Percentiles rank a stretch among this genome's conserved stretches.
phyloP scores from a whole-genome alignment of 2,113 vertebrate genomes.

The Halichoerus grypus region DNA sequence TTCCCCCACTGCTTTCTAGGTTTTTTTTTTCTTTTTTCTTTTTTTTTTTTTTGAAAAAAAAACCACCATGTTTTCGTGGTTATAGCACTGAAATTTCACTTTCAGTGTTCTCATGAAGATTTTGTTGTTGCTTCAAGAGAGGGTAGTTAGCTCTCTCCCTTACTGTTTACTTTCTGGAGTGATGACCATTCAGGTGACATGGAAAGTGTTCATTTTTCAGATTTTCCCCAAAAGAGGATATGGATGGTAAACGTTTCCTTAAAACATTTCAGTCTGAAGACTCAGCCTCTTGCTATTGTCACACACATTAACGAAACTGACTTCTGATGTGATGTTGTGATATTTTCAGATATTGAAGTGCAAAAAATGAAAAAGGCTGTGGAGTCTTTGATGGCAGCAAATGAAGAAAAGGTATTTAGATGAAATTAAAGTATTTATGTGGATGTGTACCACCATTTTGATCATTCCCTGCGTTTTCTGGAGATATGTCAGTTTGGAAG shows the following conservation, averaged over 20 bases:
- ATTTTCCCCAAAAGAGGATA: background rate
- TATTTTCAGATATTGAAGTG: slow-evolving; percentile 95
- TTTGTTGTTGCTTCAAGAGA: background rate
- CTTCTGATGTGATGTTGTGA: slow-evolving; percentile 52
- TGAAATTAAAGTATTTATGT: background rate
- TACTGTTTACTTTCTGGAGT: slow-evolving; percentile 1
- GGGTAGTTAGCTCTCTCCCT: background rate
- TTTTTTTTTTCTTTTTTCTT: background rate
- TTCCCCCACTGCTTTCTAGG: slow-evolving; percentile 55
- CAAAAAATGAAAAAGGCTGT: slow-evolving; percentile 98
- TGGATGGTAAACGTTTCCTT: background rate
- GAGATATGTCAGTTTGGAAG: background rate
- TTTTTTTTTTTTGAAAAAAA: slow-evolving; percentile 4
- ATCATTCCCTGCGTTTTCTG: background rate
- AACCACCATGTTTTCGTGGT: background rate
- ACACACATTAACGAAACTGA: background rate
- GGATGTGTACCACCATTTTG: background rate
- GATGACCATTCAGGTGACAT: background rate
- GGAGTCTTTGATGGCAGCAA: slow-evolving; percentile 96
- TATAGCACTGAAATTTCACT: background rate
- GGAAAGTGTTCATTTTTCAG: background rate
- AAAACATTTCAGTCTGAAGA: background rate
- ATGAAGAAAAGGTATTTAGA: slow-evolving; percentile 91
- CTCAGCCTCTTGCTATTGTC: background rate
- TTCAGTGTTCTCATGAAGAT: background rate